Base-by-base conservation (phyloP, 2,797 vertebrate genomes). In the Myotis vivesi region DNA sequence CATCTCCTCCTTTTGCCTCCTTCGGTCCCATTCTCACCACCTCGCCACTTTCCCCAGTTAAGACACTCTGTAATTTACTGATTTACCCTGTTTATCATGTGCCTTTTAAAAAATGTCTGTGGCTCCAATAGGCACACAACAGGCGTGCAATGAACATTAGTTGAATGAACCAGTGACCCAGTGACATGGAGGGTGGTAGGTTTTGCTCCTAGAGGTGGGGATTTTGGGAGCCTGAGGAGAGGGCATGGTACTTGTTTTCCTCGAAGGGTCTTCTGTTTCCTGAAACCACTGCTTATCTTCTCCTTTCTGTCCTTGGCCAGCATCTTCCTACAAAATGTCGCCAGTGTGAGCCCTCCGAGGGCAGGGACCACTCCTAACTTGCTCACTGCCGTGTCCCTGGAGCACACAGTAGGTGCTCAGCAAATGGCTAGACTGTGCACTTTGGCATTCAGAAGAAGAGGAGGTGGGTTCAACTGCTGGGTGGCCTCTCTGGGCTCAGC, bases 11-110 rank as follows among this genome's bases (percentile, higher is more conserved):
- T 2, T 19, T 10, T 8, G 53, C 71, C 1, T 46, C 49, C 44
- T 30, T 51, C 72, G 23, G 33, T 64, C 53, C 88, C 72, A 20
- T n/a, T 38, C 10, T 69, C 30, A 79, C 87, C 57, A 69, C 51
- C 46, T 66, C 3, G 0, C 62, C 51, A 25, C 30, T 5, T 62
- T 72, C 83, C 76, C 62, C 51, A 3, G 16, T 22, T 44, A 30
- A 57, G 64, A 79, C 30, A 13, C 28, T 16, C 41, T 85, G 53
- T 85, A 28, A 92, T 79, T 92, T 77, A 9, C 86, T 86, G 28
- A 76, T 83, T 90, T 53, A 30, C 7, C 20, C 44, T 28, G 30
- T 73, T 30, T 20, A 20, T 46, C 25, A 0, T 7, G 36, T 6
- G 25, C 81, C 76, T 28, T 17, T 30, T 8, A 30, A 22, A n/a